Percentiles rank a stretch among this genome's conserved stretches.
phyloP scores from a whole-genome alignment of 2,888 invertebrate species.

The Macrosoma leucophasiata region DNA sequence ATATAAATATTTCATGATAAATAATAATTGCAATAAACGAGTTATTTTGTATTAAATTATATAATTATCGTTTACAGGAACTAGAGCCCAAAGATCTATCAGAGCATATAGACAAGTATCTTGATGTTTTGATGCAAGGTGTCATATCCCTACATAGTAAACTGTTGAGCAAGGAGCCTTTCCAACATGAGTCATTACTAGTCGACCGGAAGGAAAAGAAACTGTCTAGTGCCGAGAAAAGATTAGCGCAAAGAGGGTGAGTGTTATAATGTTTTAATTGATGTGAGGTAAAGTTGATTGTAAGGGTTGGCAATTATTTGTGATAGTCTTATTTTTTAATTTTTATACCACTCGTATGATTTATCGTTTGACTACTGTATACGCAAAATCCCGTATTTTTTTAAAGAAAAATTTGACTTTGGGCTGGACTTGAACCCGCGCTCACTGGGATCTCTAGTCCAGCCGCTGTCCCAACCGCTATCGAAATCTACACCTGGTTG shows the following conservation, averaged over 20 bases:
- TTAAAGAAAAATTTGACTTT: too few relatives aligned
- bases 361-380: too few relatives aligned
- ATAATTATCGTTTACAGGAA: constrained; percentile 62
- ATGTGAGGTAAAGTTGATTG: too few relatives aligned
- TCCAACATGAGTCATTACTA: constrained; percentile 95
- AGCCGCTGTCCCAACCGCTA: too few relatives aligned
- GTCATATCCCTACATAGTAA: constrained; percentile 78
- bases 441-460: too few relatives aligned
- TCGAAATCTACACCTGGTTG: too few relatives aligned
- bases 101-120: constrained; percentile 81
- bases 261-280: constrained; percentile 22
- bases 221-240: constrained; percentile 93
- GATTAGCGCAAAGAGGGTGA: constrained; percentile 88
- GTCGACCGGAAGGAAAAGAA: constrained; percentile 97
- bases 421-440: too few relatives aligned
- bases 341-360: not conserved
- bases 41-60: too few relatives aligned
- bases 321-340: not conserved
- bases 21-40: too few relatives aligned
- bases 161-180: constrained; percentile 87
- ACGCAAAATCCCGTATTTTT: too few relatives aligned
- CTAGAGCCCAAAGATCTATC: constrained; percentile 85
- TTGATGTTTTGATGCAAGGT: constrained; percentile 88
- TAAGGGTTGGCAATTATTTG: too few relatives aligned
- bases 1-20: too few relatives aligned